Conservation (phyloP, 2,797 vertebrate species). For the Todus mexicanus region DNA sequence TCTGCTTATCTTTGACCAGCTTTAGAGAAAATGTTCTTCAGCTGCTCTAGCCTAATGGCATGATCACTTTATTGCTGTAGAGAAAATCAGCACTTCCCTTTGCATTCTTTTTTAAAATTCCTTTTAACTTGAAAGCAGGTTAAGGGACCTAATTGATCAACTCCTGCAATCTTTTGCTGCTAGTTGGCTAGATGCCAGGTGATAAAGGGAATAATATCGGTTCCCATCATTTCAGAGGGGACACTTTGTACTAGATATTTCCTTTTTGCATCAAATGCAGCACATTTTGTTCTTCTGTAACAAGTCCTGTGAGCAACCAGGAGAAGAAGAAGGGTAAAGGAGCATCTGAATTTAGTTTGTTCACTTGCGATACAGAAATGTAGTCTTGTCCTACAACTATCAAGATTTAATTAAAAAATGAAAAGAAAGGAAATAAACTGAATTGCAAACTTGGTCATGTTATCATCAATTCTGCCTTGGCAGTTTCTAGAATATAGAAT, state of each 20-base stretch:
- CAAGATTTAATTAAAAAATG: constrained; percentile 35
- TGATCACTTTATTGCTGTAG: neutral
- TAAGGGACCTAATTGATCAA: constrained; percentile 30
- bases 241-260: constrained; percentile 1
- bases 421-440: neutral
- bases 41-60: neutral
- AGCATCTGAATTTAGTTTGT: neutral
- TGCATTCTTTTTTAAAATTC: neutral
- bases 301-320: neutral
- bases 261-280: constrained; percentile 30
- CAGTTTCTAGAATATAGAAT: constrained; percentile 12
- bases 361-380: neutral
- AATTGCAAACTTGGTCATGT: neutral
- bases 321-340: neutral
- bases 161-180: constrained; percentile 27
- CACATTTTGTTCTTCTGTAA: neutral
- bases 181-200: constrained; percentile 41
- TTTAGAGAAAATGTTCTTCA: neutral
- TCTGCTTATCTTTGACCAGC: neutral
- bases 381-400: neutral
- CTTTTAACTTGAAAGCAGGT: constrained; percentile 40
- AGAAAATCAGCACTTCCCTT: constrained; percentile 5
- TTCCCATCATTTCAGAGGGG: neutral
- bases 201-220: neutral
- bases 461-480: neutral